A percentile compares a stretch with the other conserved stretches of the same genome.
Evolutionary conservation across 92 coral and sea anemone species (phyloP).

Genomic region (Porites cylindrica): DNA sequence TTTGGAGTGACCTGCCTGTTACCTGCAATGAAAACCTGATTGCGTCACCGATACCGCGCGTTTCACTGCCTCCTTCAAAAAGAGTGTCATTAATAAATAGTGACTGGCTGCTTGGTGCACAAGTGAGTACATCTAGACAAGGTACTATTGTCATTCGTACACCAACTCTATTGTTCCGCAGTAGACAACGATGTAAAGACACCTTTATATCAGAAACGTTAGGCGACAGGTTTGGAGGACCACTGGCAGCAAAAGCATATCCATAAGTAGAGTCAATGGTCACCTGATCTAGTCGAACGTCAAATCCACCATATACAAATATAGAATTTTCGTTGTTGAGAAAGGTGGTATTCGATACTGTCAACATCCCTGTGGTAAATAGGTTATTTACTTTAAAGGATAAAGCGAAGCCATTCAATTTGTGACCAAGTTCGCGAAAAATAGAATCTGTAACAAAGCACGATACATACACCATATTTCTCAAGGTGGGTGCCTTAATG

Average conservation of each 20-base stretch:
- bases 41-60: neutral
- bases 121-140: neutral
- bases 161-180: conserved; percentile 5
- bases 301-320: conserved; percentile 2
- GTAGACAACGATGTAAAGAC: neutral
- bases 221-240: neutral
- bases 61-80: neutral
- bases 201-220: neutral
- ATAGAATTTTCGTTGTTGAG: neutral
- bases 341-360: conserved; percentile 4
- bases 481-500: neutral
- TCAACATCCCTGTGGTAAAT: neutral
- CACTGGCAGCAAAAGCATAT: neutral
- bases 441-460: neutral
- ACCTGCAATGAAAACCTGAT: conserved; percentile 2
- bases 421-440: neutral
- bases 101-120: conserved; percentile 4
- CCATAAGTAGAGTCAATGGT: neutral
- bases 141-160: neutral
- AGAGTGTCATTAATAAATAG: conserved; percentile 7
- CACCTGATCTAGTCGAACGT: neutral
- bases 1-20: no score
- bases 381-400: neutral
- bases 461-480: neutral
- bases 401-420: neutral